A percentile compares a stretch with the other conserved stretches of the same genome.
These are phyloP conservation scores for Hesperophylax magnus DNA, from an alignment of 1,140 invertebrate species.

Conservation along the genomic window DNA sequence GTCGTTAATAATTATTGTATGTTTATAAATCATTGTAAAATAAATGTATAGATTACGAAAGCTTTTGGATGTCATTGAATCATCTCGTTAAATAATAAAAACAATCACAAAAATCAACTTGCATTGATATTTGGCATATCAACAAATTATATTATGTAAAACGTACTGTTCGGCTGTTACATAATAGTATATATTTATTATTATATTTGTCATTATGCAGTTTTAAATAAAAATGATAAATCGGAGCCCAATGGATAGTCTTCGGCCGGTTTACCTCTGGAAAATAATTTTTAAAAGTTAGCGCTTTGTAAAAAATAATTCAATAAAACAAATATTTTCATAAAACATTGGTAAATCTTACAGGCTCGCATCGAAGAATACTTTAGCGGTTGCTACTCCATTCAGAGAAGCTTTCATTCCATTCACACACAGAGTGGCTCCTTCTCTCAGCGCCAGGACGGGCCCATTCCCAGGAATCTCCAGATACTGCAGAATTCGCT, in stretches of 20 bases:
- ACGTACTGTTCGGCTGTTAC: background rate
- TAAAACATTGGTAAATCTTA: background rate
- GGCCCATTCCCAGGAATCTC: constrained; percentile 71
- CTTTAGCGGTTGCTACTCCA: constrained; percentile 74
- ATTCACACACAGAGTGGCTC: constrained; percentile 76
- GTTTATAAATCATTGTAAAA: constrained; percentile 5
- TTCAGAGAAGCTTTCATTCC: constrained; percentile 73
- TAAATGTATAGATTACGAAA: background rate
- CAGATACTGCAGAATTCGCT: constrained; percentile 79
- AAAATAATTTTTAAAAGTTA: constrained; percentile 57
- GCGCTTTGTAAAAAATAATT: background rate
- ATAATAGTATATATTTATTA: no score
- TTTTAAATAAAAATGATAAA: constrained; percentile 72
- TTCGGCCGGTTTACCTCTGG: constrained; percentile 68
- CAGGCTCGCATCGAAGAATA: constrained; percentile 67
- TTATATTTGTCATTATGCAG: background rate
- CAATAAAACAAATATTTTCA: background rate
- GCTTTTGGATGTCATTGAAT: background rate
- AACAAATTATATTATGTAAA: background rate
- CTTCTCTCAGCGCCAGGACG: constrained; percentile 82
- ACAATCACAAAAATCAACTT: background rate
- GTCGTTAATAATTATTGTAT: no score
- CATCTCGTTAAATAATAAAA: background rate
- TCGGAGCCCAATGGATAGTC: constrained; percentile 73
- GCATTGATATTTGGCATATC: background rate